A percentile compares a stretch with the other conserved stretches of the same genome.
Conservation (phyloP, 2,113 vertebrate genomes). For the Thunnus thynnus region DNA sequence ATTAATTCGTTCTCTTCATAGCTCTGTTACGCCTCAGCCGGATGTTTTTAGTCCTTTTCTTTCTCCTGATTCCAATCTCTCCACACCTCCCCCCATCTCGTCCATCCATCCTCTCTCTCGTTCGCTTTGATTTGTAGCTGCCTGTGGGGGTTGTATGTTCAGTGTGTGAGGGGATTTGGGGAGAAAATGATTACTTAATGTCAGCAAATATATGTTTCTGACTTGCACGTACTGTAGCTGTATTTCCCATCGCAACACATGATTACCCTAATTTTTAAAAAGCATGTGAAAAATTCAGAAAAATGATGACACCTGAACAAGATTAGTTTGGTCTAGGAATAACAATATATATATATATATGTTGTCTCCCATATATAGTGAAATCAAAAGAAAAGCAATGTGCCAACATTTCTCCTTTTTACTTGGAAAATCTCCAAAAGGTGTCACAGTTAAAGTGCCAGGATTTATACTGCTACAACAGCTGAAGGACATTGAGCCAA, state of each 20-base stretch:
- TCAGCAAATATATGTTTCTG: constrained; percentile 35
- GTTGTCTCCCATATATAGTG: background rate
- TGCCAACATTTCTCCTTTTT: background rate
- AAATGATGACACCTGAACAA: background rate
- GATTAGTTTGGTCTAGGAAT: background rate
- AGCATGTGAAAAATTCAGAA: background rate
- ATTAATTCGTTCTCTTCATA: constrained; percentile 13
- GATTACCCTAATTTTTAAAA: too few relatives aligned
- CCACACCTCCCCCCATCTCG: constrained; percentile 28
- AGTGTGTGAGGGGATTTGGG: constrained; percentile 11
- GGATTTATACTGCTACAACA: background rate
- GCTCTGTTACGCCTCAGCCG: constrained; percentile 1
- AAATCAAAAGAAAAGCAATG: constrained; percentile 4
- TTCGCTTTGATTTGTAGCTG: constrained; percentile 54
- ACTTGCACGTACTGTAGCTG: background rate
- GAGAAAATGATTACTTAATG: constrained; percentile 20
- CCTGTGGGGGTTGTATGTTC: constrained; percentile 34
- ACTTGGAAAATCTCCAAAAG: background rate
- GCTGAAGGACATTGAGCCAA: background rate
- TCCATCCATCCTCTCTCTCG: constrained; percentile 20
- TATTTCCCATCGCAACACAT: background rate
- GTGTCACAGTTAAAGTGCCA: background rate
- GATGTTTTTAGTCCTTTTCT: constrained; percentile 34
- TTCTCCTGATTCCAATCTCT: constrained; percentile 25
- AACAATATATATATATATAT: background rate